These are phyloP conservation scores for Sarcophaga subvicina DNA, from an alignment of 2,888 invertebrate genomes.

Conservation along the genomic window DNA sequence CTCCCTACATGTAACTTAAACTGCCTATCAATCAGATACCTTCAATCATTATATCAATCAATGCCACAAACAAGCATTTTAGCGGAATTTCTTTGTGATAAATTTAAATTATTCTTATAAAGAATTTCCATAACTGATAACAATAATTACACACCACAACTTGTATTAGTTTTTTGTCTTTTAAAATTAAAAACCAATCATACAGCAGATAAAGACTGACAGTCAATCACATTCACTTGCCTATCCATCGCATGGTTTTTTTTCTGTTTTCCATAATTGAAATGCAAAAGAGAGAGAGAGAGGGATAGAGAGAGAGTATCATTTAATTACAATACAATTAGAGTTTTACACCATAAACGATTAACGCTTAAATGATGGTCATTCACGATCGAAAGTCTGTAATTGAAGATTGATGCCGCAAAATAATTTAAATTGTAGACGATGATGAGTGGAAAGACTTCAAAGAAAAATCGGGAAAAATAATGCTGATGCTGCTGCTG, in stretches of 20 bases:
- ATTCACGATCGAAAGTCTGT: slow-evolving; percentile 21
- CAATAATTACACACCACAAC: too few relatives aligned
- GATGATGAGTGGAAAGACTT: background rate
- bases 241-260: slow-evolving; percentile 6
- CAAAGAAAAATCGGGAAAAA: background rate
- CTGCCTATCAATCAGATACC: too few relatives aligned
- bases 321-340: slow-evolving; percentile 53
- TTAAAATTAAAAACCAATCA: too few relatives aligned
- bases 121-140: too few relatives aligned
- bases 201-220: background rate
- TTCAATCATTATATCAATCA: too few relatives aligned
- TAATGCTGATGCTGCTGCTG: background rate
- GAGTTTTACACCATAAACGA: slow-evolving; percentile 44
- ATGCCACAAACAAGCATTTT: too few relatives aligned
- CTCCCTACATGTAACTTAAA: too few relatives aligned
- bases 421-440: background rate
- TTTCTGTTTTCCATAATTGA: too few relatives aligned
- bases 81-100: too few relatives aligned
- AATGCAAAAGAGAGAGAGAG: background rate
- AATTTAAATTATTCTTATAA: too few relatives aligned
- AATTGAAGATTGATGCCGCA: slow-evolving; percentile 44
- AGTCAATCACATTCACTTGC: background rate
- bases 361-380: slow-evolving; percentile 31
- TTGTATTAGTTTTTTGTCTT: too few relatives aligned
- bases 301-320: background rate